A percentile compares a stretch with the other conserved stretches of the same genome.
phyloP scores from a whole-genome alignment of 2,797 vertebrate genomes.

The Strix occidentalis region DNA sequence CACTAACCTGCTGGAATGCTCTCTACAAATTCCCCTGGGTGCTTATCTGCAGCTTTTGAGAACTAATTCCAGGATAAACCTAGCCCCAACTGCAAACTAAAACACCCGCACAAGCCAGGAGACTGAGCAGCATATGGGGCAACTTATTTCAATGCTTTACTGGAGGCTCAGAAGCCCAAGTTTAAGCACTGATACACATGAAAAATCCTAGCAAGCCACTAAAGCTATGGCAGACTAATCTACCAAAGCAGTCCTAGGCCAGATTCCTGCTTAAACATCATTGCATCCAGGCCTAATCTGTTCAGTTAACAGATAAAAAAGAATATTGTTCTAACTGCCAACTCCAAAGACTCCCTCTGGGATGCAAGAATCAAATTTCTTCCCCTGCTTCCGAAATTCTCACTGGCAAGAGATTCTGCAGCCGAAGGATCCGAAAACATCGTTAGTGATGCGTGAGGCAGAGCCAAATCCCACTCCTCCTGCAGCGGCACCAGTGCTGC shows the following conservation, averaged over 20 bases:
- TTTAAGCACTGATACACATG: neutral
- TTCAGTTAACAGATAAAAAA: constrained; percentile 49
- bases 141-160: neutral
- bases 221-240: neutral
- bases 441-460: fast-evolving
- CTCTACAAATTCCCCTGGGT: constrained; percentile 13
- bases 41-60: constrained; percentile 26
- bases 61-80: constrained; percentile 39
- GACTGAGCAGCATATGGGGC: fast-evolving
- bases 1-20: constrained; percentile 42
- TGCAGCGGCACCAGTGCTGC: fast-evolving
- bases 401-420: neutral
- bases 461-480: neutral
- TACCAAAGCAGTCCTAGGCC: neutral
- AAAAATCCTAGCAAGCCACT: neutral
- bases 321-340: constrained; percentile 59
- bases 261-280: neutral
- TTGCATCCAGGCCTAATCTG: neutral
- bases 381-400: constrained; percentile 1
- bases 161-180: neutral
- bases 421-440: neutral
- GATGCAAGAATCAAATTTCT: constrained; percentile 46
- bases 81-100: neutral
- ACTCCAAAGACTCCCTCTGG: constrained; percentile 16
- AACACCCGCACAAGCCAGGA: neutral